These are phyloP conservation scores for Caranx melampygus DNA, from an alignment of 2,113 vertebrate species.

Conservation along the genomic window DNA sequence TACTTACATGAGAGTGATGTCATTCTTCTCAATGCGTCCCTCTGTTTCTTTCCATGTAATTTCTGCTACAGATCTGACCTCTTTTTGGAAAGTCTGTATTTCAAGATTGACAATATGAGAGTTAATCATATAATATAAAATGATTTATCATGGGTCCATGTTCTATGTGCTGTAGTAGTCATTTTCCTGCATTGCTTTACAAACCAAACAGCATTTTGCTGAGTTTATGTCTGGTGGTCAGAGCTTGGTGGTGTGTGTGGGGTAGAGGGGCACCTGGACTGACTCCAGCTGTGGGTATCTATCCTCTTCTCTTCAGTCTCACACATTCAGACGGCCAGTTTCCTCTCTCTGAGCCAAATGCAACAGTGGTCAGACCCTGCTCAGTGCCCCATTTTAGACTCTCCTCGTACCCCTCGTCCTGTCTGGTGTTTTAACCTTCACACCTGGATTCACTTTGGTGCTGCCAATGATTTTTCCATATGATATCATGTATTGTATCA, in stretches of 20 bases:
- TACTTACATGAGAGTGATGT: too few relatives aligned
- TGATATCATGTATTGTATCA: conserved; percentile 8
- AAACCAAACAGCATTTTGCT: conserved; percentile 62
- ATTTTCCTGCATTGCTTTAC: neutral
- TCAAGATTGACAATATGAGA: neutral
- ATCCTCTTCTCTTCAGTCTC: conserved; percentile 42
- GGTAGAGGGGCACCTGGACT: conserved; percentile 32
- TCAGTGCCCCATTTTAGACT: conserved; percentile 22
- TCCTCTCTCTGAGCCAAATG: conserved; percentile 64
- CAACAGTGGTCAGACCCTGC: conserved; percentile 54
- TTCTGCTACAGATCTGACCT: neutral
- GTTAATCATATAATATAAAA: conserved; percentile 1
- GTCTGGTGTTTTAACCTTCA: conserved; percentile 3
- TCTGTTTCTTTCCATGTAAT: neutral
- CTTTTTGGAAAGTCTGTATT: neutral
- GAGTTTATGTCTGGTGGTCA: conserved; percentile 72
- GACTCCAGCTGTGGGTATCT: conserved; percentile 62
- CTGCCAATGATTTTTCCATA: neutral
- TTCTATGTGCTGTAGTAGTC: conserved; percentile 2
- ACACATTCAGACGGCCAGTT: conserved; percentile 46
- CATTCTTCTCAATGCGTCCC: neutral
- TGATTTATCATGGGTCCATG: neutral
- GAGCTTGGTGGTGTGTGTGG: conserved; percentile 23
- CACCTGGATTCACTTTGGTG: conserved; percentile 19
- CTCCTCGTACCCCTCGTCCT: conserved; percentile 17